Conservation (phyloP, 1,140 invertebrate species). For the Lordiphosa clarofinis region DNA sequence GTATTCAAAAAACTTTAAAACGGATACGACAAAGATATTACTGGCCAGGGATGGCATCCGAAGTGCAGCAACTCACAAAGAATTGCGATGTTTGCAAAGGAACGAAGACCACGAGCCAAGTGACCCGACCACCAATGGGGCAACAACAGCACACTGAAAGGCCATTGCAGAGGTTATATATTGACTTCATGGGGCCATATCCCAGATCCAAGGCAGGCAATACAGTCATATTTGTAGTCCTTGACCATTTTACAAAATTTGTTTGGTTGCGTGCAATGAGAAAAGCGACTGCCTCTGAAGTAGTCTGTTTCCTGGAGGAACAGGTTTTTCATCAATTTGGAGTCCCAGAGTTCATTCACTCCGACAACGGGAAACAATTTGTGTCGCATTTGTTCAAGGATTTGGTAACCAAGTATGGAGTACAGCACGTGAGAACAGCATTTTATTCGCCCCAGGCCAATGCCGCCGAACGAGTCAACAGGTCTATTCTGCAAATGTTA, state of each 20-base stretch:
- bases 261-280: slow-evolving; percentile 10
- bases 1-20: slow-evolving; percentile 7
- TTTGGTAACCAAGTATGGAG: background rate
- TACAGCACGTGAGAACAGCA: too few species aligned
- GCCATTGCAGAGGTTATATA: slow-evolving; percentile 10
- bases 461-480: too few species aligned
- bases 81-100: slow-evolving; percentile 14
- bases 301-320: slow-evolving; percentile 2
- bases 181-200: too few species aligned
- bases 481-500: too few species aligned
- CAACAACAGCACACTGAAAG: slow-evolving; percentile 2
- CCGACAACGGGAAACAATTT: slow-evolving; percentile 22
- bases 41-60: slow-evolving; percentile 14
- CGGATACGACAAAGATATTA: slow-evolving; percentile 4
- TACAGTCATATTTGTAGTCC: slow-evolving; percentile 8
- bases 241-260: slow-evolving; percentile 21
- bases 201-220: slow-evolving; percentile 11
- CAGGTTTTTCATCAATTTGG: slow-evolving; percentile 16
- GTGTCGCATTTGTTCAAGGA: slow-evolving; percentile 7
- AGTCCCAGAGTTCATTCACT: slow-evolving; percentile 12
- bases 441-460: too few species aligned
- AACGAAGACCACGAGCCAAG: background rate
- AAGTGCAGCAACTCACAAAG: background rate
- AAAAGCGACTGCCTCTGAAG: slow-evolving; percentile 1
- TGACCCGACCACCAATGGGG: slow-evolving; percentile 12